Conservation (phyloP, 2,113 vertebrate genomes). For the Cryptotis parvus region DNA sequence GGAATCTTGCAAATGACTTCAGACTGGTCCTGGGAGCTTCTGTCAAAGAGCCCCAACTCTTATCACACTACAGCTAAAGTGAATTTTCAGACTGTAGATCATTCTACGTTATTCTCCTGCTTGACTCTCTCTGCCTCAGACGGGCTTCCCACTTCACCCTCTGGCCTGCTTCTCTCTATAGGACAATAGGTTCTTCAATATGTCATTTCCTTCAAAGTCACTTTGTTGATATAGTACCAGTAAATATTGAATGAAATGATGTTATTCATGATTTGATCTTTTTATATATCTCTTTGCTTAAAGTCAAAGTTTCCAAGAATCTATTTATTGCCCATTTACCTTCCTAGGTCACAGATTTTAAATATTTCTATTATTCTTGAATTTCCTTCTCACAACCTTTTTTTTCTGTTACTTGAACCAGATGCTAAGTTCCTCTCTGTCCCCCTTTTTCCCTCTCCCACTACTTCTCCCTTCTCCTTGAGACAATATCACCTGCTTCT, state of each 20-base stretch:
- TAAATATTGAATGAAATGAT: no score
- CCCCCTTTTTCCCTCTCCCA: not conserved
- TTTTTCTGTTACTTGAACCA: not conserved
- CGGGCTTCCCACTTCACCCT: not conserved
- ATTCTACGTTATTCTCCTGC: not conserved
- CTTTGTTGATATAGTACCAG: not conserved
- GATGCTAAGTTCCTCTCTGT: not conserved
- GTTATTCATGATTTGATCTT: not conserved
- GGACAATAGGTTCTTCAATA: not conserved
- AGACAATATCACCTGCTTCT: slow-evolving; percentile 23
- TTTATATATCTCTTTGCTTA: not conserved
- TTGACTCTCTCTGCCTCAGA: not conserved
- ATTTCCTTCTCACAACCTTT: not conserved
- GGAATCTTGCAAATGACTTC: slow-evolving; percentile 28
- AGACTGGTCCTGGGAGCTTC: not conserved
- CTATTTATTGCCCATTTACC: not conserved
- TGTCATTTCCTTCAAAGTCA: not conserved
- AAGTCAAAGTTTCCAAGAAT: not conserved
- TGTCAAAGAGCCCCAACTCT: not conserved
- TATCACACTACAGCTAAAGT: not conserved
- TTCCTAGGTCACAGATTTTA: not conserved
- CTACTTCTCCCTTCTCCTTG: not conserved
- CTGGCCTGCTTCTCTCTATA: not conserved
- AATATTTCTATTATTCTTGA: not conserved
- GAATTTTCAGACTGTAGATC: not conserved